phyloP scores from a whole-genome alignment of 2,113 vertebrate genomes.

The Hymenochirus boettgeri region DNA sequence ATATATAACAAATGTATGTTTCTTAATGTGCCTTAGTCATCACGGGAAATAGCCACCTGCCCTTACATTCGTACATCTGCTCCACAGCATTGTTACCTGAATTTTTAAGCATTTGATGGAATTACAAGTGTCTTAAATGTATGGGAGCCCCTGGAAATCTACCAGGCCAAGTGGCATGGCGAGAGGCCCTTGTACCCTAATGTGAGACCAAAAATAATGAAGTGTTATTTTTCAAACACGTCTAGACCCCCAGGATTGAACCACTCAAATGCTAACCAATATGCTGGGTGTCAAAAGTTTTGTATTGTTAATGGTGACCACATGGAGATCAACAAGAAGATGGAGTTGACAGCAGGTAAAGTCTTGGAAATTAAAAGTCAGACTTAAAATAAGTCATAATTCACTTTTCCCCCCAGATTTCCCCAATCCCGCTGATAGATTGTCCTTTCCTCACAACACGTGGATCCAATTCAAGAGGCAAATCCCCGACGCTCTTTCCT shows the following conservation, averaged over 20 bases:
- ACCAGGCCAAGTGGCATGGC: not conserved
- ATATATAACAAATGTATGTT: too few relatives aligned
- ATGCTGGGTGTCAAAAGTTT: conserved; percentile 28
- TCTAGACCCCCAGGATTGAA: conserved; percentile 34
- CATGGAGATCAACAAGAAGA: conserved; percentile 29
- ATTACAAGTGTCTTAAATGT: not conserved
- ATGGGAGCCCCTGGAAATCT: not conserved
- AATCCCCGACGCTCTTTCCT: conserved; percentile 38
- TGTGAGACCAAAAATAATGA: conserved; percentile 1
- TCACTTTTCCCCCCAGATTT: conserved; percentile 32
- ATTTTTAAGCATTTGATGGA: not conserved
- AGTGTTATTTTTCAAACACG: conserved; percentile 7
- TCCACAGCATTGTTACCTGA: not conserved
- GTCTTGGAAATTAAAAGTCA: conserved; percentile 41
- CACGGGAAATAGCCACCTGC: too few relatives aligned
- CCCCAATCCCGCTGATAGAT: conserved; percentile 39
- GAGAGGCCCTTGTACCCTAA: not conserved
- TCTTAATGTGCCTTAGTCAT: too few relatives aligned
- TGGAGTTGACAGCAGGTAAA: conserved; percentile 38
- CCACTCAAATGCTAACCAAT: conserved; percentile 13
- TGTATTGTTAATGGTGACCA: conserved; percentile 30
- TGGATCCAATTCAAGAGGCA: conserved; percentile 37
- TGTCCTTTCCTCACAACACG: conserved; percentile 42
- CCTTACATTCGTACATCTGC: not conserved
- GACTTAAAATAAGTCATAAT: conserved; percentile 40